These are phyloP conservation scores for Andrena camellia DNA, from an alignment of 2,888 invertebrate species.

Conservation along the genomic window DNA sequence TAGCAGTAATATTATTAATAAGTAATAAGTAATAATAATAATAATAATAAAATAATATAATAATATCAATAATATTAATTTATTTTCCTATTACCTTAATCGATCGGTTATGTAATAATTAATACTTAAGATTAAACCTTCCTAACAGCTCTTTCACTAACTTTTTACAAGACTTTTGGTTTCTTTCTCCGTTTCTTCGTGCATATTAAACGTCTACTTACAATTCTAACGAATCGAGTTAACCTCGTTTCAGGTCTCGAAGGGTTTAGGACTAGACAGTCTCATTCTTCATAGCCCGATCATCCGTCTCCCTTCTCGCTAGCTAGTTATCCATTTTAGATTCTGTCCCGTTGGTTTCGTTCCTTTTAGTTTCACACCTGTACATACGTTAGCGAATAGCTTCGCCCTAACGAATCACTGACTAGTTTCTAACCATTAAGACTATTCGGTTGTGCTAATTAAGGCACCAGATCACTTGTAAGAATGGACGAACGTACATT, in stretches of 20 bases:
- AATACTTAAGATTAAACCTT: conserved; percentile 70
- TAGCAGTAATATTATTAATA: conserved; percentile 75
- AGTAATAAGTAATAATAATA: conserved; percentile 73
- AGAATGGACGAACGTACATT: conserved; percentile 55
- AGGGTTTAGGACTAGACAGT: conserved; percentile 84
- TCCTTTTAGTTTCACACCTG: conserved; percentile 56
- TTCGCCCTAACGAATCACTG: conserved; percentile 76
- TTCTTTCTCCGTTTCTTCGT: conserved; percentile 45
- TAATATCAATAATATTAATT: conserved; percentile 74
- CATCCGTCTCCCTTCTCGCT: conserved; percentile 63
- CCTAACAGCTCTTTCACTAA: conserved; percentile 61
- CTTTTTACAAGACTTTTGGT: conserved; percentile 75
- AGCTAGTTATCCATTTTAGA: conserved; percentile 46
- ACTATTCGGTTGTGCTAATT: conserved; percentile 70
- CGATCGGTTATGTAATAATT: conserved; percentile 71
- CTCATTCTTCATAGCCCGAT: conserved; percentile 78
- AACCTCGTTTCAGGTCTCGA: conserved; percentile 76
- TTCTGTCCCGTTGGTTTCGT: neutral
- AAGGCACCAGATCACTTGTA: conserved; percentile 70
- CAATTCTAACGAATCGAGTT: conserved; percentile 75
- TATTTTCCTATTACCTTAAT: conserved; percentile 72
- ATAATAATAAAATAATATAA: conserved; percentile 77
- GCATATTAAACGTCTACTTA: conserved; percentile 70
- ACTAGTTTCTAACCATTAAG: conserved; percentile 83
- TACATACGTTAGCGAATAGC: conserved; percentile 60